Percentiles rank a stretch among this genome's conserved stretches.
These are phyloP conservation scores for Cephonodes hylas DNA, from an alignment of 2,888 invertebrate genomes.

Conservation along the genomic window DNA sequence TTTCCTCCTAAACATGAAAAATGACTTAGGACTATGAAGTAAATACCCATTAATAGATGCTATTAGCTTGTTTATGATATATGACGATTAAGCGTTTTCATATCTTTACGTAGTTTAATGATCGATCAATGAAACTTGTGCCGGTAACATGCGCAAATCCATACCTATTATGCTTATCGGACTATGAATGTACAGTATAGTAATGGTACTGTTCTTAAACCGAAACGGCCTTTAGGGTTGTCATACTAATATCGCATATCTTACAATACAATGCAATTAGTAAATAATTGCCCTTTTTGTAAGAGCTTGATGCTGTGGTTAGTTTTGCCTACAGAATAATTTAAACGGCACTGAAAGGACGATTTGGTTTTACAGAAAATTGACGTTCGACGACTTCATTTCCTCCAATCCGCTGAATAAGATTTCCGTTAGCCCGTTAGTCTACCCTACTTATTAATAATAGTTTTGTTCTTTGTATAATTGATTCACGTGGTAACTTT, in stretches of 20 bases:
- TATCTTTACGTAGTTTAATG: slow-evolving; percentile 9
- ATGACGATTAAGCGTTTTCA: slow-evolving; percentile 6
- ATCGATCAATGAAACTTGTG: slow-evolving; percentile 9
- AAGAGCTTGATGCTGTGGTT: no score
- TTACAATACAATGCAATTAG: no score
- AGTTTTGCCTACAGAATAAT: no score
- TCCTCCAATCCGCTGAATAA: no score
- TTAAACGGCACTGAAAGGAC: no score
- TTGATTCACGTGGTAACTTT: no score
- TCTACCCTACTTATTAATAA: no score
- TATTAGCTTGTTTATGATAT: slow-evolving; percentile 8
- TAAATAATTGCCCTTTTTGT: no score
- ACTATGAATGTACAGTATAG: neutral
- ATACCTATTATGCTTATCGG: neutral
- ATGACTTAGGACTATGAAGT: neutral
- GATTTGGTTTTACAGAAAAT: no score
- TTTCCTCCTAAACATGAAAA: neutral
- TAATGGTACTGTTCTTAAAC: neutral
- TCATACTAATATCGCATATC: neutral
- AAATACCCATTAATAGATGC: slow-evolving; percentile 4
- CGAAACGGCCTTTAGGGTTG: neutral
- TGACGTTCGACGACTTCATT: no score
- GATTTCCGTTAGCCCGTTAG: no score
- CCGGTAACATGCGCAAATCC: neutral
- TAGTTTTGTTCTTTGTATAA: no score